A percentile compares a stretch with the other conserved stretches of the same genome.
These are phyloP conservation scores for Allygus modestus DNA, from an alignment of 2,888 invertebrate genomes.

Conservation along the genomic window DNA sequence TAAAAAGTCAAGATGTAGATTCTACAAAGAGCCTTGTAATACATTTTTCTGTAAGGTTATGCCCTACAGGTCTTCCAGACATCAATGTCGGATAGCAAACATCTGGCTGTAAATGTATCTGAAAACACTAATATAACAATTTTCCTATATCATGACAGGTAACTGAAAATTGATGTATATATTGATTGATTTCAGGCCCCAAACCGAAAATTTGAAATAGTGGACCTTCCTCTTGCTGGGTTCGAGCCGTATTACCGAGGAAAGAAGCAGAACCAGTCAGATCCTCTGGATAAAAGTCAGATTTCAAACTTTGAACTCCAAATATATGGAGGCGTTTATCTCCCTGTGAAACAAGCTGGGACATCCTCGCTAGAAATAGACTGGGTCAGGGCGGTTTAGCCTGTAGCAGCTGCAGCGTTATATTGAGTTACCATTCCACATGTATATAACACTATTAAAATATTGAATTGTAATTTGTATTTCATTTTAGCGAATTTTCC, in stretches of 20 bases:
- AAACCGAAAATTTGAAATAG: conserved; percentile 75
- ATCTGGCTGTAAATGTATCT: no score
- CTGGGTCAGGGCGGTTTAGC: conserved; percentile 71
- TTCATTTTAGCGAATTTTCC: no score
- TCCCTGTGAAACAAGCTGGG: conserved; percentile 80
- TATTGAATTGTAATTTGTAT: neutral
- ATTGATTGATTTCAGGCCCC: conserved; percentile 76
- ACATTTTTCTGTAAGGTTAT: no score
- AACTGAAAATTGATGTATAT: no score
- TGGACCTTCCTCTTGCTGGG: conserved; percentile 77
- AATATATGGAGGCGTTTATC: conserved; percentile 82
- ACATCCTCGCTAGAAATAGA: conserved; percentile 82
- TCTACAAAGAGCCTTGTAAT: no score
- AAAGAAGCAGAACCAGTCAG: conserved; percentile 77
- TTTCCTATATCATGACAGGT: no score
- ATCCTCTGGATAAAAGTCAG: conserved; percentile 78
- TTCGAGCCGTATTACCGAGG: conserved; percentile 82
- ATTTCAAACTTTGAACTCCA: conserved; percentile 81
- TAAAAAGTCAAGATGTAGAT: no score
- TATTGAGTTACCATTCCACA: conserved; percentile 3
- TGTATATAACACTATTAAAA: neutral
- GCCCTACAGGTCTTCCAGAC: no score
- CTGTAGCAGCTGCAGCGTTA: neutral
- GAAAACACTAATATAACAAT: no score
- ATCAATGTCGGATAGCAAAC: no score